phyloP scores from a whole-genome alignment of 2,888 invertebrate species.

The Polydesmus complanatus region DNA sequence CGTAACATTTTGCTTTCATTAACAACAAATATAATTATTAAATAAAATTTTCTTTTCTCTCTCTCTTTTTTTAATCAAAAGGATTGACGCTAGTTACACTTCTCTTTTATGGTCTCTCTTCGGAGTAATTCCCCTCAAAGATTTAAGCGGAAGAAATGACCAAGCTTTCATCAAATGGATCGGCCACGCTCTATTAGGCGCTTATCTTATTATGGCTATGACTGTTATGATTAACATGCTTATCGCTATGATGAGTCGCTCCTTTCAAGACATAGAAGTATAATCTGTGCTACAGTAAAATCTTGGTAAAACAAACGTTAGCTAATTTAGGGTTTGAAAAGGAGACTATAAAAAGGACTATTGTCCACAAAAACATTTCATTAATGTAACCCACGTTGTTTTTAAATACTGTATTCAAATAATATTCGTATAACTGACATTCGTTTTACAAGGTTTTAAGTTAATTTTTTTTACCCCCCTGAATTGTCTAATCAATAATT shows the following conservation, averaged over 20 bases:
- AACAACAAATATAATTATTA: no score
- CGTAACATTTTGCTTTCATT: no score
- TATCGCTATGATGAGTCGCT: conserved; percentile 39
- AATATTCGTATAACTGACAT: no score
- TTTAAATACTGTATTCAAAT: no score
- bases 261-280: conserved; percentile 38
- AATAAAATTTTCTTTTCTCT: no score
- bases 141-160: conserved; percentile 27
- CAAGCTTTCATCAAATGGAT: conserved; percentile 33
- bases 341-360: conserved; percentile 36
- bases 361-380: conserved; percentile 37
- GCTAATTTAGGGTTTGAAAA: conserved; percentile 34
- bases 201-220: conserved; percentile 36
- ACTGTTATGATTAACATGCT: conserved; percentile 39
- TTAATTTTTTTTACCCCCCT: conserved; percentile 22
- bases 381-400: no score
- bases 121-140: conserved; percentile 33
- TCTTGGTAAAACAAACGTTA: conserved; percentile 27
- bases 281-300: conserved; percentile 2
- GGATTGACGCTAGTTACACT: conserved; percentile 24
- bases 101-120: conserved; percentile 36
- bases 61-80: conserved; percentile 17
- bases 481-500: neutral
- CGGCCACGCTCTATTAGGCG: conserved; percentile 34
- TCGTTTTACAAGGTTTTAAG: no score